A percentile compares a stretch with the other conserved stretches of the same genome.
phyloP scores from a whole-genome alignment of 1,140 invertebrate species.

The Bombus vancouverensis region DNA sequence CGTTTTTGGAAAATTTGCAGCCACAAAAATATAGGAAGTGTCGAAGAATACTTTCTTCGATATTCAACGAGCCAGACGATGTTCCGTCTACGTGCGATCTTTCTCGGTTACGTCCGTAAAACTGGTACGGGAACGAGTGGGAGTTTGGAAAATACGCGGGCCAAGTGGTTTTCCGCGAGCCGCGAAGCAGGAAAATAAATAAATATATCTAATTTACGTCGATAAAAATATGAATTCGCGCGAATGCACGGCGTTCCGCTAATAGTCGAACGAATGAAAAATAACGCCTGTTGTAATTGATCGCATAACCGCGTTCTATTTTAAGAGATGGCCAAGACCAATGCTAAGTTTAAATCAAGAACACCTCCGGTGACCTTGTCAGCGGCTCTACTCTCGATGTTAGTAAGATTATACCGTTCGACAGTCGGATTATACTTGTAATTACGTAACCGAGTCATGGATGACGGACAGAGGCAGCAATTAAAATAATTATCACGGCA shows the following conservation, averaged over 20 bases:
- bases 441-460: neutral
- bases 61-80: no score
- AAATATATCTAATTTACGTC: neutral
- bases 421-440: neutral
- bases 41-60: no score
- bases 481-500: conserved; percentile 13
- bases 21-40: no score
- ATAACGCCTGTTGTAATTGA: neutral
- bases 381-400: neutral
- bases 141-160: no score
- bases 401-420: neutral
- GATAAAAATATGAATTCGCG: neutral
- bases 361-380: conserved; percentile 14
- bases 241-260: neutral
- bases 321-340: conserved; percentile 14
- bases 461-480: neutral
- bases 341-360: conserved; percentile 16
- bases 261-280: neutral
- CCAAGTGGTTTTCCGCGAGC: no score
- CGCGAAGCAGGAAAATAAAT: no score
- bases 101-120: no score
- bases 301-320: conserved; percentile 2
- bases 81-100: no score
- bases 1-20: no score
- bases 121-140: no score